These are phyloP conservation scores for Trichogramma evanescens DNA, from an alignment of 2,888 invertebrate species.

Conservation along the genomic window DNA sequence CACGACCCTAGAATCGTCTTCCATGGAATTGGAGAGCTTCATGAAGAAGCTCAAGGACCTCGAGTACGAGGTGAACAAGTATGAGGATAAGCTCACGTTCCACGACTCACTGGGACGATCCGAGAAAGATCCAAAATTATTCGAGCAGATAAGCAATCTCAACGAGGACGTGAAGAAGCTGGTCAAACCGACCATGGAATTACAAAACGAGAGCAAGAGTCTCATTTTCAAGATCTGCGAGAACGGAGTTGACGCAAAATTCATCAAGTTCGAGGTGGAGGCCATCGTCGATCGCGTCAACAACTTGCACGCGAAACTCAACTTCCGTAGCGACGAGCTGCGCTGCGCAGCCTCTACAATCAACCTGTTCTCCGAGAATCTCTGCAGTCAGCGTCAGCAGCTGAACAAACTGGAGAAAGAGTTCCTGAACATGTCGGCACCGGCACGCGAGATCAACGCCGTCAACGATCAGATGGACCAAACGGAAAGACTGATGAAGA, in stretches of 20 bases:
- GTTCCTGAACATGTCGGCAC: slow-evolving; percentile 76
- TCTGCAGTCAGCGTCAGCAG: slow-evolving; percentile 71
- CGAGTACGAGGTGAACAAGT: slow-evolving; percentile 76
- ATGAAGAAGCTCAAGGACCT: slow-evolving; percentile 40
- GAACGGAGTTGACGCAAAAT: slow-evolving; percentile 72
- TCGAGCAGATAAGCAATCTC: slow-evolving; percentile 65
- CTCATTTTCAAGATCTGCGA: slow-evolving; percentile 51
- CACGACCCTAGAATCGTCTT: too few species aligned
- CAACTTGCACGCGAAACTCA: slow-evolving; percentile 69
- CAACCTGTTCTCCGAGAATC: slow-evolving; percentile 80
- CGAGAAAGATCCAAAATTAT: slow-evolving; percentile 73
- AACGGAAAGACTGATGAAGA: slow-evolving; percentile 59
- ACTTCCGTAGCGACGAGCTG: slow-evolving; percentile 70
- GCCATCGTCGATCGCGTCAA: slow-evolving; percentile 68
- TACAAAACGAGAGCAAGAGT: neutral
- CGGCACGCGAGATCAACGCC: slow-evolving; percentile 79
- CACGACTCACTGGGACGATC: slow-evolving; percentile 69
- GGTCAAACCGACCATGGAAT: neutral
- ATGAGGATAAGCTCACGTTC: slow-evolving; percentile 76
- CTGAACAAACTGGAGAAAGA: slow-evolving; percentile 75
- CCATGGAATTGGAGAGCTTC: too few species aligned
- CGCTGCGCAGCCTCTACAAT: slow-evolving; percentile 83
- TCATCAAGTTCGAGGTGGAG: slow-evolving; percentile 72
- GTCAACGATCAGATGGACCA: slow-evolving; percentile 80
- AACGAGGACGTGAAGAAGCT: slow-evolving; percentile 45